Conservation (phyloP, 2,888 invertebrate genomes). For the Polyommatus iphigenia region DNA sequence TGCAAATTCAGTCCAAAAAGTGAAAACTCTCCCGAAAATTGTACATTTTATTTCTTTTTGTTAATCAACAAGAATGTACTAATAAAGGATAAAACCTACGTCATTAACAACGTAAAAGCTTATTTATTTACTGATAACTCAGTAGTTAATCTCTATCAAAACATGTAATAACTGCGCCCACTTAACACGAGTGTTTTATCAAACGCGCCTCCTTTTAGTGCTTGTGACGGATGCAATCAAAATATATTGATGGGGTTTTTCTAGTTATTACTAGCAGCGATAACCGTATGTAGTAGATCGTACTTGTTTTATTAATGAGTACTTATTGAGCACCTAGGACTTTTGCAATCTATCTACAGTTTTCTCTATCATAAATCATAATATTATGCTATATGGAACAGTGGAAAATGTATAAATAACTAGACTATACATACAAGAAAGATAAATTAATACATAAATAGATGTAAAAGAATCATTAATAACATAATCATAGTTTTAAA, state of each 20-base stretch:
- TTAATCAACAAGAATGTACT: background rate
- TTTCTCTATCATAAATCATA: too few relatives aligned
- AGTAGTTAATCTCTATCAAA: background rate
- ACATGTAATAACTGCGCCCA: background rate
- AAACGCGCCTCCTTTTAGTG: background rate
- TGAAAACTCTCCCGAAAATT: background rate
- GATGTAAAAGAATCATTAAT: too few relatives aligned
- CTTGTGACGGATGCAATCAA: background rate
- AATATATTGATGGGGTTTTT: background rate
- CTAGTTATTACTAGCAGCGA: too few relatives aligned
- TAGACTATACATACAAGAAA: too few relatives aligned
- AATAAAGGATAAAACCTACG: background rate
- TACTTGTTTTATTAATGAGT: background rate
- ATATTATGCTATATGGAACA: too few relatives aligned
- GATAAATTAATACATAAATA: too few relatives aligned
- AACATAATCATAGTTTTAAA: too few relatives aligned
- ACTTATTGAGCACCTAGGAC: background rate
- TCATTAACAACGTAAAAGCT: background rate
- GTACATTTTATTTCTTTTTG: background rate
- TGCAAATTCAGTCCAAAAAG: too few relatives aligned
- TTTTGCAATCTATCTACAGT: too few relatives aligned
- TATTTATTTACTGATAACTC: background rate
- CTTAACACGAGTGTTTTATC: background rate
- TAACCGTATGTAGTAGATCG: too few relatives aligned
- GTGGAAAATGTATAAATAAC: too few relatives aligned